Conservation (phyloP, 2,797 vertebrate genomes). For the Syngnathus rostellatus region DNA sequence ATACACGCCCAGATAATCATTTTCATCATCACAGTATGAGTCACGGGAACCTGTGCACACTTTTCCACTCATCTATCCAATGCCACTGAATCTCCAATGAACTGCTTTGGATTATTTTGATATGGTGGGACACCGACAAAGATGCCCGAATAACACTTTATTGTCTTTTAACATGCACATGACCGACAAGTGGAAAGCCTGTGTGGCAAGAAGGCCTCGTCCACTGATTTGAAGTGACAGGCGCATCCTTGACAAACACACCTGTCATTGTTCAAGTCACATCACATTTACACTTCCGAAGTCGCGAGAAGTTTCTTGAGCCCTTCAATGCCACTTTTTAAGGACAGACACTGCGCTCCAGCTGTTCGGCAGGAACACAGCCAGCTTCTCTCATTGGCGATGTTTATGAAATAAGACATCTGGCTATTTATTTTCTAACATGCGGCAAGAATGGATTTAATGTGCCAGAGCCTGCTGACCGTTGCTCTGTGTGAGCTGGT, state of each 20-base stretch:
- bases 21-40: constrained; percentile 22
- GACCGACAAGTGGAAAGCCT: constrained; percentile 53
- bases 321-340: constrained; percentile 17
- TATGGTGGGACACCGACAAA: constrained; percentile 21
- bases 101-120: constrained; percentile 9
- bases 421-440: constrained; percentile 54
- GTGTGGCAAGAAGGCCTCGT: constrained; percentile 47
- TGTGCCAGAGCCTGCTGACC: constrained; percentile 58
- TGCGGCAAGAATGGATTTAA: constrained; percentile 51
- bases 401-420: constrained; percentile 62
- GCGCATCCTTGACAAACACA: constrained; percentile 73
- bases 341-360: constrained; percentile 46
- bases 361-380: constrained; percentile 47
- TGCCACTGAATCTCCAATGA: constrained; percentile 26
- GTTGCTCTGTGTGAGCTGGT: constrained; percentile 41
- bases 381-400: constrained; percentile 46
- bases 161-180: constrained; percentile 23
- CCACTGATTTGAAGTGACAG: constrained; percentile 70
- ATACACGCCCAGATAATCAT: constrained; percentile 33
- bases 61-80: constrained; percentile 11
- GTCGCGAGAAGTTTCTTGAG: constrained; percentile 44
- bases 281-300: constrained; percentile 65
- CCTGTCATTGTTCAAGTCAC: constrained; percentile 72
- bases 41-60: constrained; percentile 16
- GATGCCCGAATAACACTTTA: neutral